These are phyloP conservation scores for Branchipolynoe longqiensis DNA, from an alignment of 2,888 invertebrate species.

Conservation along the genomic window DNA sequence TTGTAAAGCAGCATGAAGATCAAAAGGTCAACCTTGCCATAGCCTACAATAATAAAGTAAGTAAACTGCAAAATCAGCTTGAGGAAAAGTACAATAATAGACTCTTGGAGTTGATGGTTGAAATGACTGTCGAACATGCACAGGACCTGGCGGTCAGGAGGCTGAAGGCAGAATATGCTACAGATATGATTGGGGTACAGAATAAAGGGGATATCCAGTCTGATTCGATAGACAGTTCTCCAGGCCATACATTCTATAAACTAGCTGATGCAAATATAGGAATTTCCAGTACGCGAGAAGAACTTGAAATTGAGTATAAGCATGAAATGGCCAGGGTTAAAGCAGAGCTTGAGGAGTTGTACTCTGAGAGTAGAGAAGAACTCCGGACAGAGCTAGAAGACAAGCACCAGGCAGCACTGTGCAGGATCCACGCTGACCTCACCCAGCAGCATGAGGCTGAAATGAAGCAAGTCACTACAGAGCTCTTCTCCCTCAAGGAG, in stretches of 20 bases:
- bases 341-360: slow-evolving; percentile 37
- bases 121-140: slow-evolving; percentile 31
- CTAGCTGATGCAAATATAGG: background rate
- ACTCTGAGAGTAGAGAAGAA: slow-evolving; percentile 8
- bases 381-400: slow-evolving; percentile 50
- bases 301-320: slow-evolving; percentile 46
- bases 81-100: background rate
- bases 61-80: slow-evolving; percentile 3
- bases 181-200: background rate
- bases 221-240: background rate
- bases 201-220: background rate
- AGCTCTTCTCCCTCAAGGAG: background rate
- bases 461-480: background rate
- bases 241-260: background rate
- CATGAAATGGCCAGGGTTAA: slow-evolving; percentile 54
- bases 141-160: slow-evolving; percentile 27
- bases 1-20: background rate
- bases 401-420: slow-evolving; percentile 3
- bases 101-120: slow-evolving; percentile 9
- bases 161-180: slow-evolving; percentile 3
- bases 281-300: background rate
- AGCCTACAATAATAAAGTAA: background rate
- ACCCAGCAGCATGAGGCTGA: background rate
- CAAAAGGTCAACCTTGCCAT: background rate
- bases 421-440: background rate